A percentile compares a stretch with the other conserved stretches of the same genome.
phyloP scores from a whole-genome alignment of 92 coral and sea anemone genomes.

The Umimayanthus kanabou region DNA sequence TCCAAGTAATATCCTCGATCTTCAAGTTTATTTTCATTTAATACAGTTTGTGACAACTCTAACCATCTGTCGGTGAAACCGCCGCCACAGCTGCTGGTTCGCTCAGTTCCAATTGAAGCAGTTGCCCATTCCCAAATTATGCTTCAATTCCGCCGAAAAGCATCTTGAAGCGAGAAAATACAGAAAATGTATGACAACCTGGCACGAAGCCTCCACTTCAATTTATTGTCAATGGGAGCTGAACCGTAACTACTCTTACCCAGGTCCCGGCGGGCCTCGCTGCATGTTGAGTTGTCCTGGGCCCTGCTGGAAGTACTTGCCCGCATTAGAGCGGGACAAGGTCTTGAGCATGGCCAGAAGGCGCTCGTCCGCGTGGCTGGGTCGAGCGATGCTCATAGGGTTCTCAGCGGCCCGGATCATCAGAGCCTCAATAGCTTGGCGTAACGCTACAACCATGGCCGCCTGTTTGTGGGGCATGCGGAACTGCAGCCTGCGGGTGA shows the following conservation, averaged over 20 bases:
- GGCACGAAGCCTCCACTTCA: background rate
- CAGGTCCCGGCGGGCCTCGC: constrained; percentile 61
- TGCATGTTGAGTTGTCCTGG: constrained; percentile 62
- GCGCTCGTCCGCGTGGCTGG: constrained; percentile 84
- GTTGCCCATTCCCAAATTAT: too few species aligned
- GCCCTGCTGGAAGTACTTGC: constrained; percentile 66
- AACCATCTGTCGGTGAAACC: too few species aligned
- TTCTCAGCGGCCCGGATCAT: constrained; percentile 83
- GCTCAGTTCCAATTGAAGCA: too few species aligned
- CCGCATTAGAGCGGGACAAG: constrained; percentile 88
- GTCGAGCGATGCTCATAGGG: constrained; percentile 77
- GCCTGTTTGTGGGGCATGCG: constrained; percentile 93
- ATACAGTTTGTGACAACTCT: too few species aligned
- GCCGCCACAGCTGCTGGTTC: too few species aligned
- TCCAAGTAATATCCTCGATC: too few species aligned
- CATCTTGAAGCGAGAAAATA: too few species aligned
- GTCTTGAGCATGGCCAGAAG: constrained; percentile 81
- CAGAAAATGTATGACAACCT: too few species aligned
- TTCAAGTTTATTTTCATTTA: too few species aligned
- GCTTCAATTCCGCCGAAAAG: too few species aligned
- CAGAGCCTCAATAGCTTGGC: constrained; percentile 88
- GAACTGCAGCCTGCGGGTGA: constrained; percentile 73
- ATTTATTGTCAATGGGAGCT: background rate
- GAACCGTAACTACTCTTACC: constrained; percentile 46
- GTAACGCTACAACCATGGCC: constrained; percentile 93